Base-by-base conservation (phyloP, 2,888 invertebrate genomes). In the Brachyptera putata region DNA sequence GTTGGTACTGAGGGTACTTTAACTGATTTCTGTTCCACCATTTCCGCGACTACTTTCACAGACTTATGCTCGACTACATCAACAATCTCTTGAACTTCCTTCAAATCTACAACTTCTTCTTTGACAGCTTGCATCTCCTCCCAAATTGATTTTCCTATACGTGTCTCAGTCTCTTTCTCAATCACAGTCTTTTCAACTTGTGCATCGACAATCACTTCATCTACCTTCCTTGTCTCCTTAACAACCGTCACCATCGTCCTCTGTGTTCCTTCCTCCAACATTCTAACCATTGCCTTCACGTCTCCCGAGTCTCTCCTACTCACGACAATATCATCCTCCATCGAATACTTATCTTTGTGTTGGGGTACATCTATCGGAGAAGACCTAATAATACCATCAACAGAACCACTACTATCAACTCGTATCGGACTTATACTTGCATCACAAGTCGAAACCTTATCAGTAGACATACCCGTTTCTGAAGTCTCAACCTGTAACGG, bases 201-300 rank as follows among this genome's bases (percentile, higher is more conserved):
- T 11, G 16, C 49, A 25, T 26, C 26, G 26, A 50, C 73, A 75
- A 66, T 75, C 49, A 18, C 25, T 4, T 50, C 75, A 2, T 74
- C 66, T 50, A 60, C 16, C 13, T 72, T 65, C 62, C 73, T 72
- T 37, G 69, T 69, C 60, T 72, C 72, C 57, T 71, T 72, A 61
- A 68, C 68, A 11, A 70, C 61, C 39, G 69, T 68, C n/a, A 71
- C 72, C 1, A 36, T n/a, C 1, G 75, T 68, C 58, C 71, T 72
- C 18, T 69, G 68, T 21, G 71, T 68, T 63, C 78, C 78, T 65
- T 80, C 79, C 70, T 83, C 82, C 53, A 82, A 69, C 60, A 76
- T 70, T 69, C 77, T 77, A 41, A 83, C 75, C 69, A 79, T 80
- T 14, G 80, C 77, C 70, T 77, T 80, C 3, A 83, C 83, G 66